Conservation (phyloP, 2,113 vertebrate species). For the Holacanthus passer region DNA sequence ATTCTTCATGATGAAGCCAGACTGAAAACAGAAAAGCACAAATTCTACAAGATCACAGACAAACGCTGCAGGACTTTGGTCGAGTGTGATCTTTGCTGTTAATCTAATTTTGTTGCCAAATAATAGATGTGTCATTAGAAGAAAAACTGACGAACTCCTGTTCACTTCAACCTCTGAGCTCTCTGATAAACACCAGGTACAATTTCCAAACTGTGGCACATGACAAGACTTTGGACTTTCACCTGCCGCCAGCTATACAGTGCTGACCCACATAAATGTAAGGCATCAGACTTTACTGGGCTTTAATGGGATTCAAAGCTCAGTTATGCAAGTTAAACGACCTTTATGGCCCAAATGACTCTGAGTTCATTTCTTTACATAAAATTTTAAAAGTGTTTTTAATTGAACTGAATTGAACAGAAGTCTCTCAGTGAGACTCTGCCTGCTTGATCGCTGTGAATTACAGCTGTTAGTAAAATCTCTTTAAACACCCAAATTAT, state of each 20-base stretch:
- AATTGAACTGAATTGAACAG: no score
- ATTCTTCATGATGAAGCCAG: not conserved
- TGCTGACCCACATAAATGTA: constrained; percentile 40
- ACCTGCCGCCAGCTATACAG: constrained; percentile 27
- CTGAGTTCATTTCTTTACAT: no score
- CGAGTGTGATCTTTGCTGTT: not conserved
- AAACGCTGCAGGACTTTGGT: not conserved
- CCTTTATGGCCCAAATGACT: no score
- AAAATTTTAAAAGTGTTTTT: no score
- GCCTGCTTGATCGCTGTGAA: not conserved
- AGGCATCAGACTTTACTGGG: not conserved
- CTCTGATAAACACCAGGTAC: not conserved
- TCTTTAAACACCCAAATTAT: not conserved
- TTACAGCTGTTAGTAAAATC: not conserved
- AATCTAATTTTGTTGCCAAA: not conserved
- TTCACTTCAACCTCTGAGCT: not conserved
- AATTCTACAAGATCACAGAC: not conserved
- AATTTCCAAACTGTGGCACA: not conserved
- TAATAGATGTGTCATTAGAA: not conserved
- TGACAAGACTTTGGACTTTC: constrained; percentile 36
- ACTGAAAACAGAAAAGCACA: no score
- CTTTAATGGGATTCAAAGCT: constrained; percentile 54
- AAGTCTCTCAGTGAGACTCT: no score
- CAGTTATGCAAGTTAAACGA: constrained; percentile 7
- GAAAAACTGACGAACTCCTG: no score